Evolutionary conservation across 2,113 vertebrate species (phyloP).

Genomic region (Chaetodon auriga): DNA sequence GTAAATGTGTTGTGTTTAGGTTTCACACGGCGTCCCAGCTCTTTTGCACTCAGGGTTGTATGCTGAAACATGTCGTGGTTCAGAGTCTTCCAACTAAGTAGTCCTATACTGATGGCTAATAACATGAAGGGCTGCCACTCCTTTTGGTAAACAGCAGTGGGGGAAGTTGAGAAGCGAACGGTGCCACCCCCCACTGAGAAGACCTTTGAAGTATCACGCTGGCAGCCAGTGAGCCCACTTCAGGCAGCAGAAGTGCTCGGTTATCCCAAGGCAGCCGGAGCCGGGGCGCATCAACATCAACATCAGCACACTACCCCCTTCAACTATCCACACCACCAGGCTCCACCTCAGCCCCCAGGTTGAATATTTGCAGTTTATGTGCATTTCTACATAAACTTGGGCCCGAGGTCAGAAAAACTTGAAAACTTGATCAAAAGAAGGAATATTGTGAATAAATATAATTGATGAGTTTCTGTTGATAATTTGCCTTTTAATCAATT

Average conservation of each 20-base stretch:
- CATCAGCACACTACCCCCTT: constrained; percentile 34
- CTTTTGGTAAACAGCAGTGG: constrained; percentile 22
- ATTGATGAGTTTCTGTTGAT: neutral
- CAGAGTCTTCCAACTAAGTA: neutral
- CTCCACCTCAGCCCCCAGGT: neutral
- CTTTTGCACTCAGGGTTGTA: too few species aligned
- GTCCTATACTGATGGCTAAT: constrained; percentile 6
- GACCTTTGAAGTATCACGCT: constrained; percentile 68
- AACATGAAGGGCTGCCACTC: constrained; percentile 11
- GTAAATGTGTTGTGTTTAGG: too few species aligned
- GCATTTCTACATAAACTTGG: neutral
- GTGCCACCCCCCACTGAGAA: constrained; percentile 33
- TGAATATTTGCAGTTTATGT: neutral
- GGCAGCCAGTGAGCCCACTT: constrained; percentile 12
- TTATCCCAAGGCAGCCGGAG: neutral
- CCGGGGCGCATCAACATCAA: constrained; percentile 2
- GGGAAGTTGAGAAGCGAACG: constrained; percentile 18
- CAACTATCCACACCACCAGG: neutral
- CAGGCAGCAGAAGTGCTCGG: constrained; percentile 16
- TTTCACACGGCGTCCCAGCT: too few species aligned
- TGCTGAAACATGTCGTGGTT: neutral
- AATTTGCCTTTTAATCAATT: neutral
- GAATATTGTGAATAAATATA: neutral
- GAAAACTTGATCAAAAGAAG: neutral
- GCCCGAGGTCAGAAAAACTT: too few species aligned